Base-by-base conservation (phyloP, 2,888 invertebrate genomes). In the Atrina japonica region DNA sequence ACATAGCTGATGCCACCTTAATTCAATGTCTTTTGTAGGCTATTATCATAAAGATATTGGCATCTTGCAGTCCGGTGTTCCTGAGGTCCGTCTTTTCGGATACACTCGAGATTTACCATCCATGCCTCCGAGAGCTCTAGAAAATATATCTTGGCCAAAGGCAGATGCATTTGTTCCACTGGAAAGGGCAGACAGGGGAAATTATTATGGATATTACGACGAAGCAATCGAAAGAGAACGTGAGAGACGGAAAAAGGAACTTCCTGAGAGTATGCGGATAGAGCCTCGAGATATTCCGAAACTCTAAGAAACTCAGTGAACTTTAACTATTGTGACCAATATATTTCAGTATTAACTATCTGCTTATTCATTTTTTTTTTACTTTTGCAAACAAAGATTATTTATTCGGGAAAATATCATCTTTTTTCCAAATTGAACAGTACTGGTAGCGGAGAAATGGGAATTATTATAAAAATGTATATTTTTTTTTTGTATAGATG, bases 151-250 rank as follows among this genome's bases (percentile, higher is more conserved):
- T 7, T 86, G 84, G 84, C 84, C 84, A 18, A 84, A 83, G 70
- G 66, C 79, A 40, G 85, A 86, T 56, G 76, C 80, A 27, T 83
- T 82, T 77, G 77, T 81, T 11, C 83, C 83, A 6, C 78, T 81
- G 16, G 77, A 80, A 61, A 70, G 84, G 14, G 78, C 78, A 30
- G 82, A 83, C 7, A 67, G 84, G 5, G 84, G 84, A 21, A 83
- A 86, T 21, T 86, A 86, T 61, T 87, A 87, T 60, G 85, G 85
- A 2, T 86, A 86, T 53, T 87, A 87, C 63, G 86, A 87, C 56
- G 86, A 87, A 59, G 83, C 86, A 7, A 76, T 87, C 6, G 85
- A 85, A 35, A 66, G 73, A 2, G 84, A 86, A 43, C 70, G 77
- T 11, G 78, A 78, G 11, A 66, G 83, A 25, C 73, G 84, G 18